These are phyloP conservation scores for Harpagus bidentatus DNA, from an alignment of 2,113 vertebrate species.

Conservation along the genomic window DNA sequence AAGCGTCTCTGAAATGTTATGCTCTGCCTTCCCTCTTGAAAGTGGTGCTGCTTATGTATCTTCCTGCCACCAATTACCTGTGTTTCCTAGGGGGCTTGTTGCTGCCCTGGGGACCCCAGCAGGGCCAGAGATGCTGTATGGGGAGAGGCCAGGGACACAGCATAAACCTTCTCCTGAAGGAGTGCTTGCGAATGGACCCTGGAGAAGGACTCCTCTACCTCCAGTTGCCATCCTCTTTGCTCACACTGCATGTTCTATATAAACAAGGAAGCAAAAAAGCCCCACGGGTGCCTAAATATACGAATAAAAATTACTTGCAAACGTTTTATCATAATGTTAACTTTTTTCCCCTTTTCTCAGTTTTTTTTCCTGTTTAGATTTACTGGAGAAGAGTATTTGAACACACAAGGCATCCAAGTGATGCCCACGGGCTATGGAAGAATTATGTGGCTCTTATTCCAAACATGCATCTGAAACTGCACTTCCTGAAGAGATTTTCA, in stretches of 20 bases:
- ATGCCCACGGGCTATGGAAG: constrained; percentile 75
- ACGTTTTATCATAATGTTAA: neutral
- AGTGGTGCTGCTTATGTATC: neutral
- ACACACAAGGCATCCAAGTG: constrained; percentile 67
- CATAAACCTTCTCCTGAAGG: neutral
- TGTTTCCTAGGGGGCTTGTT: neutral
- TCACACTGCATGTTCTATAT: neutral
- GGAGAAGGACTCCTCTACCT: neutral
- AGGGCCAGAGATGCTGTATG: neutral
- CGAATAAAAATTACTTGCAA: neutral
- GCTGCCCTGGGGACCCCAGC: neutral
- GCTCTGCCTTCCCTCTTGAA: neutral
- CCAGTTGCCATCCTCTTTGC: neutral
- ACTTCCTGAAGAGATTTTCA: constrained; percentile 80
- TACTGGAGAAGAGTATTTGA: constrained; percentile 69
- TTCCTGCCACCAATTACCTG: neutral
- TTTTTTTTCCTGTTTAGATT: constrained; percentile 48
- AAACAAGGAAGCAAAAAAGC: neutral
- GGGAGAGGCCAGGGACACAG: too few relatives aligned
- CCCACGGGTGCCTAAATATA: neutral
- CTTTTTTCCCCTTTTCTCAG: neutral
- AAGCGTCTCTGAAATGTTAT: neutral
- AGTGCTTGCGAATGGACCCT: neutral
- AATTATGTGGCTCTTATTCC: constrained; percentile 68
- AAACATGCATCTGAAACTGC: constrained; percentile 74